Base-by-base conservation (phyloP, 2,797 vertebrate genomes). In the Gallinago stenura region DNA sequence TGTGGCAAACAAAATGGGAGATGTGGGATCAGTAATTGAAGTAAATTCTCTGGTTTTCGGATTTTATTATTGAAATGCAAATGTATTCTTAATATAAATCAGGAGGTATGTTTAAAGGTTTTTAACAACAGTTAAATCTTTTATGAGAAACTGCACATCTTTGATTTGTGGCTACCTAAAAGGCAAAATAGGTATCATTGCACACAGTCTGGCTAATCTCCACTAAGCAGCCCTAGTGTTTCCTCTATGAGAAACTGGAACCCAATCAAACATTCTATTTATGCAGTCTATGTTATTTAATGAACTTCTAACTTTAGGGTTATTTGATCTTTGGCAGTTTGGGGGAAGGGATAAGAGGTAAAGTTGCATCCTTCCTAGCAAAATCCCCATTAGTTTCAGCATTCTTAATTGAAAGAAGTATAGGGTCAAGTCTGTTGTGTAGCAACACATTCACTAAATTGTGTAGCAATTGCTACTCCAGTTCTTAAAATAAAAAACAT, bases 291-390 rank as follows among this genome's bases (percentile, higher is more conserved):
- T 66, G 80, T 37, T 86, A 92, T 81, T 93, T 83, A 90, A 82
- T 84, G 58, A 94, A 57, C 72, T 88, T 83, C 31, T 75, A 19
- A 78, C 46, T 57, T 53, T 43, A 45, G 53, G 60, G 37, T 76
- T 84, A 84, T 61, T 89, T 90, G 88, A 90, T 87, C 88, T 90
- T 92, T 81, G 80, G 35, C 66, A 86, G 50, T 56, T 62, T 61
- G 33, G 51, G 39, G 79, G 21, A 25, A 51, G 53, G 48, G 37
- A 62, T 73, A 41, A 37, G 70, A 87, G 39, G 39, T 45, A n/a
- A 88, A 73, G 33, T 72, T 93, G 43, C 45, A 20, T 48, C 60
- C 30, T 76, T 12, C 33, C 66, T 56, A 60, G 70, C 21, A 94
- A 92, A 76, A 73, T 82, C 28, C 35, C 45, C n/a, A 16, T 70